phyloP scores from a whole-genome alignment of 2,797 vertebrate species.

The Mormyrops attenuatus region DNA sequence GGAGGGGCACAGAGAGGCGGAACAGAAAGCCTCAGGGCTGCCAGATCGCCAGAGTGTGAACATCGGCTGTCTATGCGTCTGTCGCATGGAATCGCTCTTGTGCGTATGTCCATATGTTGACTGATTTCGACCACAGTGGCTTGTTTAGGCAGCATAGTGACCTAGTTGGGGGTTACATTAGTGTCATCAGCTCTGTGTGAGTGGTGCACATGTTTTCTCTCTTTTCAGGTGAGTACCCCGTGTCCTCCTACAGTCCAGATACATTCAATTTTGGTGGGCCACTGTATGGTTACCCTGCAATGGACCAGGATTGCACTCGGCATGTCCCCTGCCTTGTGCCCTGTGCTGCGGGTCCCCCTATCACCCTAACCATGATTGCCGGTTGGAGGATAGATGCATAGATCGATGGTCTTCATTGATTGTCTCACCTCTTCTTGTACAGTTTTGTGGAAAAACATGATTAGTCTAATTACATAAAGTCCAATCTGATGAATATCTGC shows the following conservation, averaged over 20 bases:
- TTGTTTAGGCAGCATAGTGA: background rate
- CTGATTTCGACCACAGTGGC: background rate
- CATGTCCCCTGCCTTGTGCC: background rate
- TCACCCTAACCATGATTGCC: background rate
- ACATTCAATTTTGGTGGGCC: background rate
- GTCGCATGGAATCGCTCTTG: background rate
- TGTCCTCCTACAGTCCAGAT: background rate
- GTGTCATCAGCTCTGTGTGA: background rate
- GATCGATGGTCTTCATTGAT: background rate
- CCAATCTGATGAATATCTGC: background rate
- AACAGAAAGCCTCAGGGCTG: background rate
- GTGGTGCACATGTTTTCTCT: background rate
- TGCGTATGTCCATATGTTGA: background rate
- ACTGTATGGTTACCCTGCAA: background rate
- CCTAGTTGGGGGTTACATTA: background rate
- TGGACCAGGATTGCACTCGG: background rate
- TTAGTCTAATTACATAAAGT: background rate
- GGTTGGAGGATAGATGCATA: background rate
- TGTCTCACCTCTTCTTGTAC: background rate
- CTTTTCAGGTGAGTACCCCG: background rate
- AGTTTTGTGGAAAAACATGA: background rate
- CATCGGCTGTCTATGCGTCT: background rate
- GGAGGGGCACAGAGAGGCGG: background rate
- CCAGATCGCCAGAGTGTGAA: background rate
- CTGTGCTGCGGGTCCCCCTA: background rate